These are phyloP conservation scores for Harpagoxenus sublaevis DNA, from an alignment of 2,888 invertebrate species.

Conservation along the genomic window DNA sequence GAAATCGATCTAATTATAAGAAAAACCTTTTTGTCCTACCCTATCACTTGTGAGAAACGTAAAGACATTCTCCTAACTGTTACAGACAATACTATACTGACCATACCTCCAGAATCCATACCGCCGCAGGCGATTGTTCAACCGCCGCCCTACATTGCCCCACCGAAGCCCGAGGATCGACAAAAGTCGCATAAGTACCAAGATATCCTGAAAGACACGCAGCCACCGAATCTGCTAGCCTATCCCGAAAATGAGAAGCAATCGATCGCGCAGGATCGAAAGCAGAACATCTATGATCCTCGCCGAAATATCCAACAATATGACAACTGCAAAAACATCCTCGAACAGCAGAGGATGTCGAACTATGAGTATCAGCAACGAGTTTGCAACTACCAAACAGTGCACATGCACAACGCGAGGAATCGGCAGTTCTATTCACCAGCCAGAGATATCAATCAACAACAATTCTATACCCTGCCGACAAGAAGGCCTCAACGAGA, in stretches of 20 bases:
- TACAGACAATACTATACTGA: constrained; percentile 83
- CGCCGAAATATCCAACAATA: constrained; percentile 61
- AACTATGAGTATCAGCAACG: constrained; percentile 61
- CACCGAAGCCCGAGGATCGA: constrained; percentile 74
- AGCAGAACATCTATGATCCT: constrained; percentile 60
- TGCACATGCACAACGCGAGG: constrained; percentile 73
- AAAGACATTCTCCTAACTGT: constrained; percentile 66
- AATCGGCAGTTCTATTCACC: constrained; percentile 73
- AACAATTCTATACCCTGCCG: constrained; percentile 86
- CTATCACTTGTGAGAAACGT: neutral
- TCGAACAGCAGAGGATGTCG: constrained; percentile 35
- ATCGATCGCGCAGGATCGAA: constrained; percentile 60
- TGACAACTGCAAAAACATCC: constrained; percentile 52
- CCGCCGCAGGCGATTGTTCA: constrained; percentile 70
- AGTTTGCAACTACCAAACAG: constrained; percentile 58
- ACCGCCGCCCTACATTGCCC: constrained; percentile 81
- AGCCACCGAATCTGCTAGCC: constrained; percentile 52
- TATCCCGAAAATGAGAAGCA: constrained; percentile 53
- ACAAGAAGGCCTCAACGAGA: constrained; percentile 86
- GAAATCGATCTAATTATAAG: neutral
- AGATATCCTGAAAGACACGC: constrained; percentile 65
- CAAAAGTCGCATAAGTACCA: constrained; percentile 69
- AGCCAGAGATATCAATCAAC: constrained; percentile 65
- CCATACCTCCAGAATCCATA: constrained; percentile 76
- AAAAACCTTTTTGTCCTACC: constrained; percentile 20